Base-by-base conservation (phyloP, 2,888 invertebrate genomes). In the Phyllotreta cruciferae region DNA sequence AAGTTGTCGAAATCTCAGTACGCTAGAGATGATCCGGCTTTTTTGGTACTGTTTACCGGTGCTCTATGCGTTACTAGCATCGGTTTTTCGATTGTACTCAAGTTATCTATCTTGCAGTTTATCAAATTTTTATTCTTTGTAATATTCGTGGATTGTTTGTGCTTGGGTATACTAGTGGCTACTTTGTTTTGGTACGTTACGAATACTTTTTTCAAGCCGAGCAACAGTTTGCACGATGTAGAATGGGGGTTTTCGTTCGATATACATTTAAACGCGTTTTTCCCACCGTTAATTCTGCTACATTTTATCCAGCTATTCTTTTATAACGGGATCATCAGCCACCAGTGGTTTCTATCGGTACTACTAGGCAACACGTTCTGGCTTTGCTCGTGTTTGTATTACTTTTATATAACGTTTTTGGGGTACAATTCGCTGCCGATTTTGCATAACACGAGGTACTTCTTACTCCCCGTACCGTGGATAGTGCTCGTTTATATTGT, bases 181-280 rank as follows among this genome's bases (percentile, higher is more conserved):
- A 73, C 72, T 24, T 39, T 70, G 36, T 68, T 73, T 34, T 74
- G 74, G 74, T 72, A 69, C 49, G 70, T 94, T 36, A 87, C 90
- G 68, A 96, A 96, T 81, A 87, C 87, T 72, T 94, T 91, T 80
- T 79, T 93, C 70, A 84, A 90, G 4, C 85, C 86, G 60, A 87
- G 87, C 67, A 80, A 82, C n/a, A 84, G 84, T 79, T 87, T 87
- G 42, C 88, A 90, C 75, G 92, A 92, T 80, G 94, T 98, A 71
- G 98, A 99, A 82, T 99, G 98, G 98, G 98, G 94, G 4, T 99
- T 96, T 82, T 92, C 96, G 11, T 99, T 99, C 82, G 98, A 99
- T 81, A 95, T 99, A 4, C 98, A 99, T 83, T 87, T 99, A 74
- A 99, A 99, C 83, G 98, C 98, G 2, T 96, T 97, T 82, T 98